Conservation (phyloP, 2,113 vertebrate genomes). For the Vombatus ursinus region DNA sequence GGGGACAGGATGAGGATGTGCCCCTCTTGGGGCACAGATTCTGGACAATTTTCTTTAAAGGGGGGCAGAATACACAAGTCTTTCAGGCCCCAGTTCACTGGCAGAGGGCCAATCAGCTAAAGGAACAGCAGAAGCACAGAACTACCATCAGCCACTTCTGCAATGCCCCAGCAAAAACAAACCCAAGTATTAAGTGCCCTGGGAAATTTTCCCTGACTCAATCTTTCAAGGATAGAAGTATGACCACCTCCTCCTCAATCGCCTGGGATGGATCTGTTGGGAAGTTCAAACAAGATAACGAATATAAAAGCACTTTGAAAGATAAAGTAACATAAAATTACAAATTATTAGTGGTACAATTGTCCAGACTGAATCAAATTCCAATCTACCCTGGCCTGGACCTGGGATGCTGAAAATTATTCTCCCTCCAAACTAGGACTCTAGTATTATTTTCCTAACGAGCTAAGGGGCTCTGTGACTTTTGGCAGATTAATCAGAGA, state of each 20-base stretch:
- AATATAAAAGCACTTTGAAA: not conserved
- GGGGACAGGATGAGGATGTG: not conserved
- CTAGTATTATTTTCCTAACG: not conserved
- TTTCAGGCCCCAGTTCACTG: not conserved
- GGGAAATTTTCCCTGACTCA: not conserved
- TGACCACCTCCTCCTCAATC: not conserved
- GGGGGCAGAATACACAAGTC: not conserved
- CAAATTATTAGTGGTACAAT: not conserved
- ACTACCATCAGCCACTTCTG: not conserved
- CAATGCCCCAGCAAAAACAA: not conserved
- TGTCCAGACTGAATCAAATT: not conserved
- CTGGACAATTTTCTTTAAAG: not conserved
- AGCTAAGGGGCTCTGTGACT: not conserved
- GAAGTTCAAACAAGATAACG: not conserved
- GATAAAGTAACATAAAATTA: not conserved
- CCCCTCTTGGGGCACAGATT: not conserved
- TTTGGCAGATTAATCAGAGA: not conserved
- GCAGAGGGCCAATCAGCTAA: not conserved
- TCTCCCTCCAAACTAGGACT: not conserved
- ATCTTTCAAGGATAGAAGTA: not conserved
- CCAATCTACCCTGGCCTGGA: not conserved
- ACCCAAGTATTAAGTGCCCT: not conserved
- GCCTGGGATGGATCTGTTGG: not conserved
- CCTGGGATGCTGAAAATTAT: not conserved
- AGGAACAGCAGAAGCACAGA: not conserved